phyloP scores from a whole-genome alignment of 2,113 vertebrate species.

The Capreolus pygargus region DNA sequence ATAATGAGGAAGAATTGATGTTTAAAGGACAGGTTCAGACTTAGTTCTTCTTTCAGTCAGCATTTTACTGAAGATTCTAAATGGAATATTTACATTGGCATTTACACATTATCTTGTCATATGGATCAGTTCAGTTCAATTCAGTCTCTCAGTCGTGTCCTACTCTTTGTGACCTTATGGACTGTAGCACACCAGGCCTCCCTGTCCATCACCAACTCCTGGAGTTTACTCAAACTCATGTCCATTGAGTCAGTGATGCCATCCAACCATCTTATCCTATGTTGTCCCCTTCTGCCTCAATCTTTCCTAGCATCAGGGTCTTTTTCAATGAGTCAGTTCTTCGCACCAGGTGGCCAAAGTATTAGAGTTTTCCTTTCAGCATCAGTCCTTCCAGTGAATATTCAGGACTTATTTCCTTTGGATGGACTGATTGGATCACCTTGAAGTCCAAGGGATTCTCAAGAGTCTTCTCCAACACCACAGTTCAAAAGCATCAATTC shows the following conservation, averaged over 20 bases:
- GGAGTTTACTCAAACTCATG: not conserved
- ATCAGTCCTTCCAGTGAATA: not conserved
- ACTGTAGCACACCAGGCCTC: not conserved
- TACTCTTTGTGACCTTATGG: not conserved
- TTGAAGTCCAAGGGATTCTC: not conserved
- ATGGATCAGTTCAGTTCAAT: not conserved
- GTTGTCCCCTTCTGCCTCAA: not conserved
- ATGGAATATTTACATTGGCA: slow-evolving; percentile 25
- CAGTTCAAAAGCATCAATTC: not conserved
- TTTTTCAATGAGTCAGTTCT: not conserved
- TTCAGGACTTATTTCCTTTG: not conserved
- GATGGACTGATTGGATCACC: not conserved
- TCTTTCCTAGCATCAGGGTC: not conserved
- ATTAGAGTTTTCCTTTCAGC: not conserved
- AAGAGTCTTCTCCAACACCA: not conserved
- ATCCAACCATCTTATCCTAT: not conserved
- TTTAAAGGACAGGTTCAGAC: slow-evolving; percentile 19
- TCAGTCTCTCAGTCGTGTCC: accelerated
- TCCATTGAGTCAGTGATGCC: not conserved
- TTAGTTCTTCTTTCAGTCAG: slow-evolving; percentile 3
- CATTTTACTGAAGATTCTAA: slow-evolving; percentile 4
- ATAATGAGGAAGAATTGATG: not conserved
- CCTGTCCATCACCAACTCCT: not conserved
- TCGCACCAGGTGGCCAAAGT: not conserved
- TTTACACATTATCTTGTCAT: not conserved